Evolutionary conservation across 2,888 invertebrate species (phyloP), one percentile per base, ranked within the genome.

Genomic region (Crioceris asparagi): DNA sequence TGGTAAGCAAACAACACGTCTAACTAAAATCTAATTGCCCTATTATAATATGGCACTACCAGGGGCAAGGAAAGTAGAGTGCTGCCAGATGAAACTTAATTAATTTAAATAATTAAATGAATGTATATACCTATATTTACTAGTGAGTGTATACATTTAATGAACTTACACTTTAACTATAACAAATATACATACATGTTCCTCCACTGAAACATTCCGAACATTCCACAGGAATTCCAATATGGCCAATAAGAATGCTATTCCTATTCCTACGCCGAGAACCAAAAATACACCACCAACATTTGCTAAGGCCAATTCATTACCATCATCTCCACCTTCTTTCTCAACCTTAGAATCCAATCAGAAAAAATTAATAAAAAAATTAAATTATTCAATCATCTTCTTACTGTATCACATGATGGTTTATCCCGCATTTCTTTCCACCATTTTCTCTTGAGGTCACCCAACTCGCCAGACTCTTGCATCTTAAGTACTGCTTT

Each of bases 381-480:
- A 21, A 6, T 6, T 21, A 21, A 21, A 21, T 14, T 14, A 14
- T 17, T n/a, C 23, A 27, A 21, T 32, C 12, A 32, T 19, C n/a
- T n/a, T n/a, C 31, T 47, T 47, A 55, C 54, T 29, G 25, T 26
- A 15, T 43, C 41, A 40, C 63, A 63, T 16, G 51, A 47, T 8
- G 52, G 47, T 38, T 58, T 57, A 15, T 55, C 54, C n/a, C 77
- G 69, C 43, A 71, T 72, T 53, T 74, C 68, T 55, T 80, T 77
- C 96, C 96, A 97, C 96, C 94, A 97, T 55, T 81, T 83, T 36
- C 79, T 78, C 65, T 93, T 93, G 36, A 97, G 64, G 38, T 76
- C 74, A 31, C 75, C 77, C 27, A 96, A 68, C 47, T 75, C 75
- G 0, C 93, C 92, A 41, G 79, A 79, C 63, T 97, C 94, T 59